Evolutionary conservation across 2,113 vertebrate genomes (phyloP), one percentile per base, ranked within the genome.

Genomic region (Piaya cayana): DNA sequence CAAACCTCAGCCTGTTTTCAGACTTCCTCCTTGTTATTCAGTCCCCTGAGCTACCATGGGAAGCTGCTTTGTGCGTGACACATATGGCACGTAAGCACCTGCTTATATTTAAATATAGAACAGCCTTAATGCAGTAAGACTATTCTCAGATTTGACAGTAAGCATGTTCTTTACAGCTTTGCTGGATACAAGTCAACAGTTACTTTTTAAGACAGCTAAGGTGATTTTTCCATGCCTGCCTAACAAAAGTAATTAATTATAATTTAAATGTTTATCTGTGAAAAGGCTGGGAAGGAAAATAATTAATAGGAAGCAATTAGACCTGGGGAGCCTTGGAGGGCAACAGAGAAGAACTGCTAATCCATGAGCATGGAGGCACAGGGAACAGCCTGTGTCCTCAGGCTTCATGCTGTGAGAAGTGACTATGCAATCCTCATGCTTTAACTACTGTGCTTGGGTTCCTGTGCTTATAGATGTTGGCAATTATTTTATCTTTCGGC

Each of bases 31-130:
- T 83, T 36, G 27, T 47, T 60, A 65, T 8, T 88, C 37, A 67
- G 92, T 55, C 82, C 53, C 56, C n/a, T 88, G 22, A 93, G 20
- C 64, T 21, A 50, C 64, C 72, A 77, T 0, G 34, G 79, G 88
- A 92, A 81, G 75, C 11, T 70, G 67, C 45, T 86, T 83, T 18
- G 26, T 78, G 86, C 82, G 52, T 83, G 88, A 95, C 91, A 90
- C 86, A 95, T n/a, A 86, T 0, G 7, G 95, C 94, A 94, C 60
- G 42, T 96, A 96, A 96, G 85, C 96, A 97, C 88, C 94, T 96
- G 94, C 96, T 97, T 97, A 95, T 63, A 59, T 81, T 81, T 94
- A 97, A 96, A 96, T 96, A 96, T 96, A 97, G 96, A 90, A 88
- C 86, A 86, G 80, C 72, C 68, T 95, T 96, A 97, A 95, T 74